Base-by-base conservation (phyloP, 2,797 vertebrate species). In the Chromis chromis region DNA sequence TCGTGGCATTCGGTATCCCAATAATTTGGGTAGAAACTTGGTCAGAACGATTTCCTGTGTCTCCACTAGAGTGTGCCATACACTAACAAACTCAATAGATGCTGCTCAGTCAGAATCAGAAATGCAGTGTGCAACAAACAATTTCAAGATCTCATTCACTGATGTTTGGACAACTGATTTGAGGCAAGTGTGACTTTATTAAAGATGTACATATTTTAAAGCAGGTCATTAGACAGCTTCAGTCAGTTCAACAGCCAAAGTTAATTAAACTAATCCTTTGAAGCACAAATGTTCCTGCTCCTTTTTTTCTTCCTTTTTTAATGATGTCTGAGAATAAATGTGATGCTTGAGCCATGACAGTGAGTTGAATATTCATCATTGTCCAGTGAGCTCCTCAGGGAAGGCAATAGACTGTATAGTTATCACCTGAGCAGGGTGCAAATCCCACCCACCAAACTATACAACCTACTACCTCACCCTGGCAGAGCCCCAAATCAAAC, bases 351-450 rank as follows among this genome's bases (percentile, higher is more conserved):
- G 53, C 50, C 31, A n/a, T 31, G 68, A 52, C 28, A 46, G 59
- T 27, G 65, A 60, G 79, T 63, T 64, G 63, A 21, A 49, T 36
- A 14, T 72, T 76, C 76, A 52, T 60, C 33, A 65, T 75, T 54
- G 78, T 81, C 71, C 55, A 85, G 92, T 86, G 93, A 92, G 86
- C 92, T 93, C 93, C 90, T 94, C 94, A 89, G 92, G 96, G 96
- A 97, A 97, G 96, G 96, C 96, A 97, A 96, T 96, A 96, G 96
- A 96, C 95, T 97, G 96, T 97, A 97, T 96, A 97, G 96, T 97
- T 97, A 96, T 96, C 95, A 96, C 95, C 96, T 94, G 94, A 96
- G 94, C 93, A 94, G 96, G 95, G 94, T 94, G 72, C 89, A 91
- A 25, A 90, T 95, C 95, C 96, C 96, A 96, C 94, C 95, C 95